Evolutionary conservation across 2,113 vertebrate genomes (phyloP), one percentile per base, ranked within the genome.

Genomic region (Ornithorhynchus anatinus): DNA sequence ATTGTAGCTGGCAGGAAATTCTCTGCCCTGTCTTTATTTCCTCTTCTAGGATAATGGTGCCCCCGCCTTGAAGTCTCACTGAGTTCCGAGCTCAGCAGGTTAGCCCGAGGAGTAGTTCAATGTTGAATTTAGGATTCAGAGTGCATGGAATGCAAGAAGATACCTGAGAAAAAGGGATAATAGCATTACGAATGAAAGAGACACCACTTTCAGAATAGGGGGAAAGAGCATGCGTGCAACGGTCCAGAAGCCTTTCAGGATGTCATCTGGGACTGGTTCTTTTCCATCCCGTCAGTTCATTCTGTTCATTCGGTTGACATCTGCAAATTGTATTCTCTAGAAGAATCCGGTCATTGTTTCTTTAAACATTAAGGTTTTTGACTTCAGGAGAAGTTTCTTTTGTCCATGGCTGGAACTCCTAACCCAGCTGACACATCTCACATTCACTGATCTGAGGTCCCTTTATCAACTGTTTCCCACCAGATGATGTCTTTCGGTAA

Each of bases 41-140:
- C 42, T 44, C 40, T 73, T 60, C 19, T 58, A 35, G 31, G 0
- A 0, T 54, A 32, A 29, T 31, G 22, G 44, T 45, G 32, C 32
- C 35, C 60, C 50, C 77, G 48, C 23, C 25, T 80, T 29, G 43
- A 59, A 19, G 39, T 52, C 68, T 72, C 63, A 45, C 14, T 67
- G 59, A 78, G 65, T 60, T 45, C n/a, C 69, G 11, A 1, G 0
- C 29, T 54, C 32, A 54, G 45, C 35, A 29, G 42, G 20, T 25
- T 62, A 59, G 58, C 36, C 1, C 0, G 45, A 37, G 48, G 32
- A 48, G 50, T 43, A 44, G 42, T 29, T 73, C 39, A 47, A 59
- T 59, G 43, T 53, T 32, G 43, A 77, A 80, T 23, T 29, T 11
- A 40, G 59, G 40, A 11, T 67, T 59, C 6, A 44, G 59, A 72